These are phyloP conservation scores for Eupleurogrammus muticus DNA, from an alignment of 2,797 vertebrate species.

Conservation along the genomic window DNA sequence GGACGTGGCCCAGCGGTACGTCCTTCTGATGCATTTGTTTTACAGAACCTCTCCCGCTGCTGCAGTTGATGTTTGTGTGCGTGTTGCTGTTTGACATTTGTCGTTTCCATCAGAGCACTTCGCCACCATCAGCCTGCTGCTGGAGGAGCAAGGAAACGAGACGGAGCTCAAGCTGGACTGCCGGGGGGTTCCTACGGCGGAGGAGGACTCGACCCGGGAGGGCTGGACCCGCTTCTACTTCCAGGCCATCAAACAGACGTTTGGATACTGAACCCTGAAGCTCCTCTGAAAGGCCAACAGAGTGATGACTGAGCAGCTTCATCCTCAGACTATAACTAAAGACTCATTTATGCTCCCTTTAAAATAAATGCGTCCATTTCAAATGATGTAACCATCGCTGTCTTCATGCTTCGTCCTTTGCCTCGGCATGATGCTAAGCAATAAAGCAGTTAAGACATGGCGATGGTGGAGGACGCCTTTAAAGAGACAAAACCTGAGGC, in stretches of 20 bases:
- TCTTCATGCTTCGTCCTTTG: too few relatives aligned
- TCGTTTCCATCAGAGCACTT: slow-evolving; percentile 85
- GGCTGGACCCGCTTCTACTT: slow-evolving; percentile 96
- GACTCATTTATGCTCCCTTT: too few relatives aligned
- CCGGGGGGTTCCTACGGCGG: slow-evolving; percentile 85
- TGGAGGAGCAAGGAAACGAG: slow-evolving; percentile 85
- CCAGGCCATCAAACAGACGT: slow-evolving; percentile 94
- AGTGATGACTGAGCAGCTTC: too few relatives aligned
- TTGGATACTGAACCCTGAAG: slow-evolving; percentile 81
- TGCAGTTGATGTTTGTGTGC: too few relatives aligned
- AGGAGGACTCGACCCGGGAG: slow-evolving; percentile 91
- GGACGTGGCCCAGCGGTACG: slow-evolving; percentile 92
- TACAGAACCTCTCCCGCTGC: too few relatives aligned
- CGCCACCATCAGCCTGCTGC: slow-evolving; percentile 86
- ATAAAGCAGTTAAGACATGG: too few relatives aligned
- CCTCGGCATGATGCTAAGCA: too few relatives aligned
- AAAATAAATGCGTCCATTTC: too few relatives aligned
- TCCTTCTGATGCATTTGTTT: background rate
- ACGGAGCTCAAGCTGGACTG: slow-evolving; percentile 89
- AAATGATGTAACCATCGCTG: too few relatives aligned
- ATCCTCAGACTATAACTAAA: too few relatives aligned
- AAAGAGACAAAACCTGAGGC: too few relatives aligned
- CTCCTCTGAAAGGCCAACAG: background rate
- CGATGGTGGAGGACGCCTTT: too few relatives aligned
- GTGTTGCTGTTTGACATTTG: background rate